Percentiles rank a stretch among this genome's conserved stretches.
Evolutionary conservation across 2,797 vertebrate species (phyloP).

Genomic region (Catharus ustulatus): DNA sequence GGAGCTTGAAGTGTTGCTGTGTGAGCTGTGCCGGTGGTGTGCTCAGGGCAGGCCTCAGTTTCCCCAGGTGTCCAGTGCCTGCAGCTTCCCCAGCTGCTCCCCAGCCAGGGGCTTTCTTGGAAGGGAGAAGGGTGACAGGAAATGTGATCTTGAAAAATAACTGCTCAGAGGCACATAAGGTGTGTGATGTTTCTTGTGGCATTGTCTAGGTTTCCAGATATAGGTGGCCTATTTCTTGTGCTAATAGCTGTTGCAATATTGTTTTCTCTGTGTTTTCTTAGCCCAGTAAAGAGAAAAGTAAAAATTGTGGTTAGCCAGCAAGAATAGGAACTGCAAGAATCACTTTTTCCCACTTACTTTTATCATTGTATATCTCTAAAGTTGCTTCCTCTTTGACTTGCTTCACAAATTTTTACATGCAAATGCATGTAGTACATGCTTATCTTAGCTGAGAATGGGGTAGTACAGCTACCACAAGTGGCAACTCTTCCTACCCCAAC

Average conservation of each 20-base stretch:
- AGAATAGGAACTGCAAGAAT: not conserved
- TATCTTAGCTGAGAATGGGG: not conserved
- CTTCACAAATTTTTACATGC: not conserved
- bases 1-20: fast-evolving
- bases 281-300: not conserved
- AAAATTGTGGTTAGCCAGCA: not conserved
- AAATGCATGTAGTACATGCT: fast-evolving
- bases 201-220: not conserved
- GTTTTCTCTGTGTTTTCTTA: not conserved
- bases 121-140: not conserved
- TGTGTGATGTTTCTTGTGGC: not conserved
- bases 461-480: not conserved
- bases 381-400: conserved; percentile 7
- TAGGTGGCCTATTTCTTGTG: not conserved
- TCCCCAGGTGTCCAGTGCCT: fast-evolving
- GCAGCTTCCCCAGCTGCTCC: fast-evolving
- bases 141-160: not conserved
- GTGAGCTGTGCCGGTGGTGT: not conserved
- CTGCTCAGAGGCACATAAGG: not conserved
- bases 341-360: conserved; percentile 18
- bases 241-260: not conserved
- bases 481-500: not conserved
- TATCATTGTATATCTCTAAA: not conserved
- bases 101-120: not conserved
- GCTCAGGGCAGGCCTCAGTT: not conserved